These are phyloP conservation scores for Miltochrista miniata DNA, from an alignment of 2,888 invertebrate genomes.

Conservation along the genomic window DNA sequence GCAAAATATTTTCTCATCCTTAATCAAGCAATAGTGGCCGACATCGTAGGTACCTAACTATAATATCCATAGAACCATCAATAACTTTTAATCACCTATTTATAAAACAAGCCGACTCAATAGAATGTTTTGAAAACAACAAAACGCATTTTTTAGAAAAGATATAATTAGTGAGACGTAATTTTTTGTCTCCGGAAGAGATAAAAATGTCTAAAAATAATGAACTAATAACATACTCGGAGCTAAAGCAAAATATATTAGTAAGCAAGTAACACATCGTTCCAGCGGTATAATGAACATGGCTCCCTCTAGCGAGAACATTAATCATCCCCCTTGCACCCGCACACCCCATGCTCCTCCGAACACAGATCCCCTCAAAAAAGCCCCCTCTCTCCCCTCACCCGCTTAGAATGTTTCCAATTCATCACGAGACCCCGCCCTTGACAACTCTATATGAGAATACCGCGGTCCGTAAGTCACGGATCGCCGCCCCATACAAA, in stretches of 20 bases:
- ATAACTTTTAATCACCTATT: conserved; percentile 47
- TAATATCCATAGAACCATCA: conserved; percentile 44
- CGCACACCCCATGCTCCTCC: conserved; percentile 51
- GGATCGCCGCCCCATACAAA: conserved; percentile 41
- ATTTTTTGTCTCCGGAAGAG: conserved; percentile 73
- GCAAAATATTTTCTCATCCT: background rate
- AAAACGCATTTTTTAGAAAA: conserved; percentile 46
- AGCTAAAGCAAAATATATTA: conserved; percentile 77
- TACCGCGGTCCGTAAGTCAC: conserved; percentile 61
- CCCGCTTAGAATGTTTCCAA: conserved; percentile 79
- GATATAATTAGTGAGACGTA: conserved; percentile 60
- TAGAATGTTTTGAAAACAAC: conserved; percentile 43
- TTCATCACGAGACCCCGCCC: conserved; percentile 85
- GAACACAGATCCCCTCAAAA: conserved; percentile 67
- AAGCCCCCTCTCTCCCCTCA: conserved; percentile 64
- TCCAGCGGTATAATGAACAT: conserved; percentile 81
- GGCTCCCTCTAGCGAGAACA: conserved; percentile 76
- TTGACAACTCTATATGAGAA: conserved; percentile 85
- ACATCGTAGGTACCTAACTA: conserved; percentile 20
- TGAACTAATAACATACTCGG: conserved; percentile 71
- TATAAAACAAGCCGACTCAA: conserved; percentile 44
- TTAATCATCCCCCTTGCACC: conserved; percentile 74
- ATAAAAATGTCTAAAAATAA: conserved; percentile 78
- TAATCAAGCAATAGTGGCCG: conserved; percentile 18
- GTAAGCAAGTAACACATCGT: conserved; percentile 81